Conservation (phyloP, 2,113 vertebrate genomes). For the Hydrolagus affinis region DNA sequence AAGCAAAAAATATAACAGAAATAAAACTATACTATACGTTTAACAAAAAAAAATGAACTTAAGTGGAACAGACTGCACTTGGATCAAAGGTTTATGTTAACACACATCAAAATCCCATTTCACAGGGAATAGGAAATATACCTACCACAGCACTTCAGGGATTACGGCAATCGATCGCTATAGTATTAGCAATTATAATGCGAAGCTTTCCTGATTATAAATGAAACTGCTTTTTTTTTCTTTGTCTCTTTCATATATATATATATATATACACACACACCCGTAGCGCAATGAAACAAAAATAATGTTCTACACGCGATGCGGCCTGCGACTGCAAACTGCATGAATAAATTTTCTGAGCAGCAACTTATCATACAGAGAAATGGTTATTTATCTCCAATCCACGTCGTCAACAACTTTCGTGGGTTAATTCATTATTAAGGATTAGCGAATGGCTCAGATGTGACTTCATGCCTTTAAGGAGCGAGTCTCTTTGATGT, state of each 20-base stretch:
- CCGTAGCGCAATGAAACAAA: background rate
- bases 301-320: constrained; percentile 18
- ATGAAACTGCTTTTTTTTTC: constrained; percentile 18
- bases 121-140: constrained; percentile 3
- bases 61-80: background rate
- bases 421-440: constrained; percentile 22
- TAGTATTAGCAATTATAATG: constrained; percentile 29
- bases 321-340: background rate
- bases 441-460: constrained; percentile 6
- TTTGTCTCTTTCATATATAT: constrained; percentile 13
- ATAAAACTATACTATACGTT: background rate
- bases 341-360: background rate
- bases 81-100: constrained; percentile 13
- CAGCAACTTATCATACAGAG: too few species aligned
- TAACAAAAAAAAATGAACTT: background rate
- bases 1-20: background rate
- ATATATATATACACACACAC: too few species aligned
- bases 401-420: background rate
- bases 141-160: constrained; percentile 13
- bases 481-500: constrained; percentile 20
- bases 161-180: constrained; percentile 13
- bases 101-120: constrained; percentile 22
- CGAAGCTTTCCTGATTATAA: constrained; percentile 10
- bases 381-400: background rate
- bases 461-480: constrained; percentile 28